Conservation (phyloP, 2,888 invertebrate genomes). For the Sminthurinus aureus region DNA sequence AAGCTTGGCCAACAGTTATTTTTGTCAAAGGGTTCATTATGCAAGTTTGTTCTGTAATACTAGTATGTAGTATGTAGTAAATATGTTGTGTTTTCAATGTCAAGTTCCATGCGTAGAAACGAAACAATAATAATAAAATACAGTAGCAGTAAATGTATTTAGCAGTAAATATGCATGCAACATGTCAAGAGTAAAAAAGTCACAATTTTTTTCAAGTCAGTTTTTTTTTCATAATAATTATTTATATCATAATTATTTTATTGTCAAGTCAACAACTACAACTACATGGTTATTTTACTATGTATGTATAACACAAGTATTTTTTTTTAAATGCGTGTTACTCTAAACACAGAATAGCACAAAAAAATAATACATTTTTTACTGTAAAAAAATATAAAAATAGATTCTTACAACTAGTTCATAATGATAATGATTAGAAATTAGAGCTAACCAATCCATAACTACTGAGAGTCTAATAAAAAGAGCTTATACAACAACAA, state of each 20-base stretch:
- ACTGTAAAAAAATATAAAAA: too few species aligned
- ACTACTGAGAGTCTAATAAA: too few species aligned
- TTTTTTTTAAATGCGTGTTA: too few species aligned
- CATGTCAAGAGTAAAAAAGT: conserved; percentile 27
- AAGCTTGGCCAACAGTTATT: too few species aligned
- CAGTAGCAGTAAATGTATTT: background rate
- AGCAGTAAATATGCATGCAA: conserved; percentile 2
- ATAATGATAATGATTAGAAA: conserved; percentile 3
- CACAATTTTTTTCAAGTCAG: conserved; percentile 33
- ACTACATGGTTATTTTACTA: background rate
- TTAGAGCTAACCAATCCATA: background rate
- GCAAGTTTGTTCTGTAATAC: too few species aligned
- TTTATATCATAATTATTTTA: conserved; percentile 26
- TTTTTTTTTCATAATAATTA: background rate
- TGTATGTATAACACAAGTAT: background rate
- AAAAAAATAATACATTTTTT: background rate
- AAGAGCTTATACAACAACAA: background rate
- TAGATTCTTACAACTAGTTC: conserved; percentile 4
- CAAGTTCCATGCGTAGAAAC: background rate
- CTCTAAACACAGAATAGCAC: background rate
- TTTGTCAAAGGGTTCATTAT: too few species aligned
- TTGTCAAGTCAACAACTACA: conserved; percentile 45
- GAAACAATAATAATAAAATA: background rate
- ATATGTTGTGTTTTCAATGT: background rate
- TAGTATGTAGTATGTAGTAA: too few species aligned